Percentiles rank a stretch among this genome's conserved stretches.
Conservation (phyloP, 1,140 invertebrate species). For the Myzus persicae region DNA sequence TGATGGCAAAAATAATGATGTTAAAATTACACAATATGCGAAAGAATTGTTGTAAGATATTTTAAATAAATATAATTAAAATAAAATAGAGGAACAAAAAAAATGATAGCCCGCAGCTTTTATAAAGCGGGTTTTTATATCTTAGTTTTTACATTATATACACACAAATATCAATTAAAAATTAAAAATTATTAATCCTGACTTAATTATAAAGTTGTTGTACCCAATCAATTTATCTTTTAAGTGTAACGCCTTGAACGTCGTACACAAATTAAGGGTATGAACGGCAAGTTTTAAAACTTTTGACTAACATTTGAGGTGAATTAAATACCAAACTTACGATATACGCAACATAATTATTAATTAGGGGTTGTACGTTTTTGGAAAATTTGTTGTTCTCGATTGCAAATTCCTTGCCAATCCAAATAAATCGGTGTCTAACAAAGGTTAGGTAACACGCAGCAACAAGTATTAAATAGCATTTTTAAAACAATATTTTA, state of each 20-base stretch:
- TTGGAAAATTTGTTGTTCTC: neutral
- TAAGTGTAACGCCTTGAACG: neutral
- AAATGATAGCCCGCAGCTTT: neutral
- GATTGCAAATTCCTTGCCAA: neutral
- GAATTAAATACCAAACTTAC: slow-evolving; percentile 28
- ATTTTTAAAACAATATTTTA: slow-evolving; percentile 22
- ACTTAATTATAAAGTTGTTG: slow-evolving; percentile 33
- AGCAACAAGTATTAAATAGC: neutral
- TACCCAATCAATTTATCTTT: neutral
- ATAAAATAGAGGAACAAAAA: neutral
- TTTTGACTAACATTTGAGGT: slow-evolving; percentile 28
- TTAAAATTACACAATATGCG: neutral
- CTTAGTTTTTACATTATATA: neutral
- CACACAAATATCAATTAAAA: neutral
- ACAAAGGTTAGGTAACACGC: neutral
- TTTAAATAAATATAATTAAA: neutral
- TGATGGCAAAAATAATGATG: neutral
- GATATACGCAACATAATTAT: slow-evolving; percentile 7
- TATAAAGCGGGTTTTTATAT: neutral
- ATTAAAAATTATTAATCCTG: neutral
- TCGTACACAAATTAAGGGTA: neutral
- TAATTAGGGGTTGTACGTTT: slow-evolving; percentile 12
- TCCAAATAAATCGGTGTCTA: neutral
- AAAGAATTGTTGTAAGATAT: neutral
- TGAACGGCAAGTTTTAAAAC: slow-evolving; percentile 39